A percentile compares a stretch with the other conserved stretches of the same genome.
Conservation (phyloP, 2,888 invertebrate genomes). For the Antheraea yamamai region DNA sequence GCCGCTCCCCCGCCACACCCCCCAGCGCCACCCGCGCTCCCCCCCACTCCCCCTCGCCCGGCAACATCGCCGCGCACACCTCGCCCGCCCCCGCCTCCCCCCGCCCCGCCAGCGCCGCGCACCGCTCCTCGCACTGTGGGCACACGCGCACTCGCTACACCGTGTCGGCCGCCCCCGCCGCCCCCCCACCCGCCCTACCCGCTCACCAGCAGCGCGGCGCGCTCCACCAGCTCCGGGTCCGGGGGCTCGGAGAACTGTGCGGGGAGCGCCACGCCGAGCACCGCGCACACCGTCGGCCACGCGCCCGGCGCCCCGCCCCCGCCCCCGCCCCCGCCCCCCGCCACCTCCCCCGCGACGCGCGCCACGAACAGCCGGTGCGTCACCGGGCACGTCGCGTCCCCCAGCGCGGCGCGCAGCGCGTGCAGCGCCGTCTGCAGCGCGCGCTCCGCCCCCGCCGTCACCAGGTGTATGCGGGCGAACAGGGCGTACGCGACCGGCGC, state of each 20-base stretch:
- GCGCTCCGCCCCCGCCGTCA: conserved; percentile 31
- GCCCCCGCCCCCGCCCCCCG: conserved; percentile 31
- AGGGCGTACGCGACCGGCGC: conserved; percentile 51
- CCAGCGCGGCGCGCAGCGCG: conserved; percentile 38
- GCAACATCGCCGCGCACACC: conserved; percentile 20
- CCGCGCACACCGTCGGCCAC: conserved; percentile 32
- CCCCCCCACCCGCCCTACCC: neutral
- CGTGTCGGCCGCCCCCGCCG: neutral
- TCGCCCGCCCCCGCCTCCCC: conserved; percentile 5
- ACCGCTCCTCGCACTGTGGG: conserved; percentile 44
- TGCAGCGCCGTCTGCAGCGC: conserved; percentile 31
- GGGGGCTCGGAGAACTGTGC: conserved; percentile 24
- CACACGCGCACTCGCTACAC: neutral
- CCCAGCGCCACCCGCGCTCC: conserved; percentile 36
- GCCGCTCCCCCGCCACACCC: conserved; percentile 30
- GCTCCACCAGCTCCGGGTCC: conserved; percentile 21
- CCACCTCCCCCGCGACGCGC: conserved; percentile 35
- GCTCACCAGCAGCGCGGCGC: conserved; percentile 27
- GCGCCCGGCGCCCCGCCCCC: no score
- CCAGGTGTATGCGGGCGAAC: conserved; percentile 54
- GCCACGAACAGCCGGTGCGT: conserved; percentile 47
- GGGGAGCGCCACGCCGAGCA: conserved; percentile 36
- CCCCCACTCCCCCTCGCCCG: conserved; percentile 13
- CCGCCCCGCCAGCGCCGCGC: conserved; percentile 41
- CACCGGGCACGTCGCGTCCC: conserved; percentile 26